Evolutionary conservation across 1,140 invertebrate species (phyloP), one percentile per base, ranked within the genome.

Genomic region (Medauroidea extradentata): DNA sequence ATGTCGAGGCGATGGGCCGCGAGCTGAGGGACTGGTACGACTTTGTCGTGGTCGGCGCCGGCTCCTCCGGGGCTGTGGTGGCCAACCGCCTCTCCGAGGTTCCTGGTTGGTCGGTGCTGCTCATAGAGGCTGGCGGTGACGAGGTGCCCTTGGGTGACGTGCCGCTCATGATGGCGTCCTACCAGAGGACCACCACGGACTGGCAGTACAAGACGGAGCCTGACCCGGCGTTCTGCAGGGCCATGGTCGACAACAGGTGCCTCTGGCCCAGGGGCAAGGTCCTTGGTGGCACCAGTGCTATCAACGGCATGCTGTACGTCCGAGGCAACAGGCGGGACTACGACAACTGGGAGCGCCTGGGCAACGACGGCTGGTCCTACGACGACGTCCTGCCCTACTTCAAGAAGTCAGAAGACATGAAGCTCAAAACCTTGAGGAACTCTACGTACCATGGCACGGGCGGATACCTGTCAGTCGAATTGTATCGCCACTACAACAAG

Each of bases 231-330:
- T 75, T 79, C n/a, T 86, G 86, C 61, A 72, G 79, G 43, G 74
- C 75, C 1, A 71, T 77, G 55, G 73, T 46, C 21, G 69, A 79
- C 9, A 72, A 79, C 23, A 71, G 71, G 7, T 88, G 86, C 61
- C 76, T 75, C 56, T 88, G 85, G 85, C 79, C 84, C 0, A 81
- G 83, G 55, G 89, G 88, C 0, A 86, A 83, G 66, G 81, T 81
- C 8, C 67, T 91, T 4, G 93, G 93, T 2, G 93, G 93, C 1
- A 84, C 82, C 11, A 87, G 85, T 1, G 83, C 82, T 0, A 83
- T 91, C 14, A 94, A 94, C 73, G 90, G 84, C 2, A 91, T 94
- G 89, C 73, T 91, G 1, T 89, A 91, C 67, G 73, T 90, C 0
- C 76, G 86, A 55, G 90, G 89, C 0, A 85, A 88, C 69, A 75